Base-by-base conservation (phyloP, 2,113 vertebrate genomes). In the Chionodraco myersi region DNA sequence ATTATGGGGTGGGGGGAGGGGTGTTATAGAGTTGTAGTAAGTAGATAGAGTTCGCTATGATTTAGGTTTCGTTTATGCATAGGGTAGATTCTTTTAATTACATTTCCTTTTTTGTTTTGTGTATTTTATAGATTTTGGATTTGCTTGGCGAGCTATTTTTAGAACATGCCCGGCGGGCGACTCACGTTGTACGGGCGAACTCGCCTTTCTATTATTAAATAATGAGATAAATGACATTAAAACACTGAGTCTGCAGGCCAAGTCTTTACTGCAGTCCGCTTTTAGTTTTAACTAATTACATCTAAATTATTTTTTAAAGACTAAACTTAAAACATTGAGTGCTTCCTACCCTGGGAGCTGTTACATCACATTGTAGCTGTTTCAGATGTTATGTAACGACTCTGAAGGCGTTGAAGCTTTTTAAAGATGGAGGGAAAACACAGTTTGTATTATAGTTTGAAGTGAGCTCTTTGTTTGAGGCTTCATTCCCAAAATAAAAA, bases 291-390 rank as follows among this genome's bases (percentile, higher is more conserved):
- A 18, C 21, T 66, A 26, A 72, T 80, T 58, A n/a, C 14, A 45
- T 26, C 56, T 45, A n/a, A 9, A 16, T 58, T 1, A 3, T 34
- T 68, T 63, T 36, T 11, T 23, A 30, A 53, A 58, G 44, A 57
- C 65, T 5, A 47, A 72, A 62, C 51, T 7, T 30, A 36, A 57
- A 80, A 80, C 34, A 60, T 53, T 21, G 34, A 80, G 51, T 36
- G 57, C 41, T 58, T 53, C 67, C 13, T 18, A 49, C 18, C 75
- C 21, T 45, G 1, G 1, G 49, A 56, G 60, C 61, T 34, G 72
- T 76, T 52, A 67, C 65, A 67, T 85, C 77, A 76, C 58, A 79
- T 51, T 63, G 62, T 12, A 51, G 62, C 63, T 74, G 65, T 59
- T 66, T 56, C 26, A 59, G 47, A 23, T 57, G 4, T 75, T 69